Evolutionary conservation across 2,888 invertebrate genomes (phyloP), one percentile per base, ranked within the genome.

Genomic region (Habrosyne pyritoides): DNA sequence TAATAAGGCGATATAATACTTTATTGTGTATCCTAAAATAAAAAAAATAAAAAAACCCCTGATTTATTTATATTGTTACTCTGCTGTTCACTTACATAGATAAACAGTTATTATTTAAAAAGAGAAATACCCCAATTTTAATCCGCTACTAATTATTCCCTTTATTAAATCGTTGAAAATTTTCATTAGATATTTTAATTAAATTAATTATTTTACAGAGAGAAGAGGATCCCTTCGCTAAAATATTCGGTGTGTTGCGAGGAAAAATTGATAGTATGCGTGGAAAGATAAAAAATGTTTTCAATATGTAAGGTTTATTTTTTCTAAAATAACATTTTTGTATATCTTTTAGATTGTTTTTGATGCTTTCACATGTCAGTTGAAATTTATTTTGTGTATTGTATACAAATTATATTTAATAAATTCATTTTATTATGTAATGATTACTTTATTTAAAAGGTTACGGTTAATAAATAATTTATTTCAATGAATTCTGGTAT

Each of bases 231-330:
- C 60, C 60, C 2, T 58, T 64, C 30, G 53, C 53, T 10, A 67
- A 67, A 21, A 59, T 72, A 36, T 53, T 71, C 6, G 62, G 49
- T 21, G 57, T 53, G n/a, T 21, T 79, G 6, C 68, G 66, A 60
- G 71, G 59, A 8, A 80, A 69, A 56, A 47, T 81, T 4, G 66
- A 68, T n/a, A 71, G 59, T 2, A 57, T 78, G 47, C 61, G 66
- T 7, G 68, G 56, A 28, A 81, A 63, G 59, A 74, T 86, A 21
- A 81, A 66, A 67, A 77, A 69, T 26, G 67, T 60, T 0, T 64
- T 83, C 26, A 70, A 73, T 28, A 63, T 66, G n/a, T 73, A 64
- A 58, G 30, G 10, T 33, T 36, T 57, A 53, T 52, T 21, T 53
- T 54, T 51, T 56, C 57, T 30, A 21, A 30, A 22, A 10, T 47